Conservation (phyloP, 1,140 invertebrate genomes). For the Dendroctonus valens region DNA sequence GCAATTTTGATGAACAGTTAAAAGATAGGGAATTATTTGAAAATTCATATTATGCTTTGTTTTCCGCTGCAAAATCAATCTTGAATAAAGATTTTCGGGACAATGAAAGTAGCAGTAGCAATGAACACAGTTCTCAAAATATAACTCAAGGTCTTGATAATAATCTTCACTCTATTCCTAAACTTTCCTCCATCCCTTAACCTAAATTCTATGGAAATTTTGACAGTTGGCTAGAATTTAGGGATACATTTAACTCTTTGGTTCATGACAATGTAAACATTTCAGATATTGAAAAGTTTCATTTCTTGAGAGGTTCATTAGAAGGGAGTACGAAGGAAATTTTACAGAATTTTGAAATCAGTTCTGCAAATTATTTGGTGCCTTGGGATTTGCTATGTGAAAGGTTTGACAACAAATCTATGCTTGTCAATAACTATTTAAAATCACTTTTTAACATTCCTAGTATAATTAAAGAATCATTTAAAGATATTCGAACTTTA, state of each 20-base stretch:
- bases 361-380: conserved; percentile 38
- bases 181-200: too few relatives aligned
- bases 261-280: neutral
- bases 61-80: too few relatives aligned
- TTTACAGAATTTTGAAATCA: conserved; percentile 40
- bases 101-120: too few relatives aligned
- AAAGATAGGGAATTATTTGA: too few relatives aligned
- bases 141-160: too few relatives aligned
- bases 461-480: neutral
- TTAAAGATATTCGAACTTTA: neutral
- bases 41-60: too few relatives aligned
- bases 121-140: too few relatives aligned
- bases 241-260: conserved; percentile 7
- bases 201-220: conserved; percentile 23
- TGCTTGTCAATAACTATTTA: conserved; percentile 32
- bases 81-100: too few relatives aligned
- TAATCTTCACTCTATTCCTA: too few relatives aligned
- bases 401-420: conserved; percentile 40
- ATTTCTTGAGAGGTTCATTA: conserved; percentile 39
- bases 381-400: conserved; percentile 43
- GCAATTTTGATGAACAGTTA: too few relatives aligned
- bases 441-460: conserved; percentile 17
- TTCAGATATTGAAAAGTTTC: conserved; percentile 5
- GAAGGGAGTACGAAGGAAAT: conserved; percentile 37
- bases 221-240: conserved; percentile 9